Base-by-base conservation (phyloP, 1,140 invertebrate species). In the Tetraneura akinire region DNA sequence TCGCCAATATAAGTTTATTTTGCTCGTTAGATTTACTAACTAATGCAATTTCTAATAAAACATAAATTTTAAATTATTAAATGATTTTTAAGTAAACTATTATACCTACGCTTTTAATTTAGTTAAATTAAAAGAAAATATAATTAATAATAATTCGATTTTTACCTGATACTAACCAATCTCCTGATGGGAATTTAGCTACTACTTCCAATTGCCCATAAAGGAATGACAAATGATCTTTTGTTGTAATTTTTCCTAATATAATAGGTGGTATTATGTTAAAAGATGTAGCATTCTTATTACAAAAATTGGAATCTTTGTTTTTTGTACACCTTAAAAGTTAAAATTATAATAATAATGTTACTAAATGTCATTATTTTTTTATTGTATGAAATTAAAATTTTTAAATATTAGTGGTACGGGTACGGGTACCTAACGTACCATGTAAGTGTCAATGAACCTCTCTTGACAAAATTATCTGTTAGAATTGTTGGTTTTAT, bases 151-250 rank as follows among this genome's bases (percentile, higher is more conserved):
- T 26, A 5, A 5, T 62, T 62, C 16, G 11, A 16, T 18, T 21
- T 49, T 78, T 83, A 91, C 90, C 90, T 84, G 92, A 91, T 89
- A 91, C 91, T 5, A 92, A 82, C 92, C 92, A 93, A 85, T 93
- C 91, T 71, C 91, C 91, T 37, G 86, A 84, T 1, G 92, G 91
- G 86, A 92, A 86, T 85, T 91, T 92, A 2, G 91, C 91, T 73
- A 88, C 86, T 16, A 92, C 87, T 83, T 92, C 90, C 2, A 92
- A 86, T 76, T 86, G 86, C 1, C 91, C 91, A 83, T 91, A 93
- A 81, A 87, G 88, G 84, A 91, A 91, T 49, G 86, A 87, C 84
- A 93, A 91, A 2, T 89, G 89, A 9, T 89, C 83, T 0, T 88
- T 86, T 1, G 90, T 91, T 42, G 89, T 88, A 21, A 93, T 81